Percentiles rank a stretch among this genome's conserved stretches.
Evolutionary conservation across 1,140 invertebrate genomes (phyloP).

Genomic region (Atta colombica): DNA sequence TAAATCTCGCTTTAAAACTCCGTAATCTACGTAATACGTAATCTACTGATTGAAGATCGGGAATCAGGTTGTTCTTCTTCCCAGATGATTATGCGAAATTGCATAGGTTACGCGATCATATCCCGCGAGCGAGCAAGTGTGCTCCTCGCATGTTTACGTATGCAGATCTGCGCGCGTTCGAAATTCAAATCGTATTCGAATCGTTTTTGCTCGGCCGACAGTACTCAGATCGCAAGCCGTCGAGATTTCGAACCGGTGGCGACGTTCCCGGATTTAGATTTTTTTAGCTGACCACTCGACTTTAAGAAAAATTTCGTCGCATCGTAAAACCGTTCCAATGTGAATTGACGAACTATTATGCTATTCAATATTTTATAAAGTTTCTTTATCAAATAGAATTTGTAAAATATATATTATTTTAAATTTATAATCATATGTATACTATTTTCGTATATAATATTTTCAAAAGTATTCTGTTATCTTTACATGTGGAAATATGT

Average conservation of each 20-base stretch:
- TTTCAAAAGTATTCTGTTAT: background rate
- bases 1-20: constrained; percentile 62
- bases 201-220: constrained; percentile 61
- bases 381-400: background rate
- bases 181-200: constrained; percentile 76
- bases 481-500: background rate
- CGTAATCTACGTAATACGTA: constrained; percentile 40
- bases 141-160: constrained; percentile 67
- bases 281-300: constrained; percentile 37
- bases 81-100: constrained; percentile 16
- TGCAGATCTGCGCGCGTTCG: constrained; percentile 66
- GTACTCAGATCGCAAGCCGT: constrained; percentile 26
- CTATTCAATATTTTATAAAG: background rate
- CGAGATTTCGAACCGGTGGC: constrained; percentile 56
- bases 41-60: constrained; percentile 42
- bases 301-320: constrained; percentile 26
- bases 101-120: constrained; percentile 32
- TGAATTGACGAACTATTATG: background rate
- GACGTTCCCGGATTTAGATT: constrained; percentile 5
- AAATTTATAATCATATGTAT: background rate
- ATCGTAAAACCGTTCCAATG: constrained; percentile 15
- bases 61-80: constrained; percentile 14
- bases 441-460: background rate
- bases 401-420: background rate
- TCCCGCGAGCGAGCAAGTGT: constrained; percentile 12